Evolutionary conservation across 2,888 invertebrate species (phyloP).

Genomic region (Scaeva pyrastri): DNA sequence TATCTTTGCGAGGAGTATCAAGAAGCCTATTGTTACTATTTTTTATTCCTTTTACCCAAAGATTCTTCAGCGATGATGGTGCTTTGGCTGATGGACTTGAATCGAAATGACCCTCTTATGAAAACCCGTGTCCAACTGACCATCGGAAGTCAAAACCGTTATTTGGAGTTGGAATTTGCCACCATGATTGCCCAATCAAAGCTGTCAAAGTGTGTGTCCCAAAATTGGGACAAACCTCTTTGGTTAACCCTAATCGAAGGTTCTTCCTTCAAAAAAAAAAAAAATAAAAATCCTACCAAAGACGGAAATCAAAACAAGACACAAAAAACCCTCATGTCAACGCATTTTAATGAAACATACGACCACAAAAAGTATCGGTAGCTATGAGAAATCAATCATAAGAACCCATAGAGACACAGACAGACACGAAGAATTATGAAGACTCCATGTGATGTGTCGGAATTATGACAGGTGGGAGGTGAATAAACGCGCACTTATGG

Average conservation of each 20-base stretch:
- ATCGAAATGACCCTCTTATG: conserved; percentile 45
- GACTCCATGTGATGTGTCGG: background rate
- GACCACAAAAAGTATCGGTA: conserved; percentile 22
- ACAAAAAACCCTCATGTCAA: conserved; percentile 31
- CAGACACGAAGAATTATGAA: background rate
- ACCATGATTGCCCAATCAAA: background rate
- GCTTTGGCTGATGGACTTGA: background rate
- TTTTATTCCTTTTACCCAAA: conserved; percentile 47
- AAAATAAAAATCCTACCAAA: no score
- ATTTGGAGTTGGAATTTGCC: background rate
- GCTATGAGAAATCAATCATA: conserved; percentile 58
- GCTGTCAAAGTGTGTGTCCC: conserved; percentile 17
- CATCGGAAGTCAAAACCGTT: conserved; percentile 59
- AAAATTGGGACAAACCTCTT: conserved; percentile 50
- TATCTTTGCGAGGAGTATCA: conserved; percentile 24
- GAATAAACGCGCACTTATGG: conserved; percentile 17
- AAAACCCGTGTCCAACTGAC: conserved; percentile 2
- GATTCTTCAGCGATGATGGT: background rate
- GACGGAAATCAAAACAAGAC: conserved; percentile 61
- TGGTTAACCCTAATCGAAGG: background rate
- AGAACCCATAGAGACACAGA: conserved; percentile 1
- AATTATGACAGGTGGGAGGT: conserved; percentile 38
- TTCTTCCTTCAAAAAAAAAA: background rate
- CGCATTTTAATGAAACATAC: conserved; percentile 51
- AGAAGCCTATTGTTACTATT: conserved; percentile 28